These are phyloP conservation scores for Epinotia demarniana DNA, from an alignment of 2,888 invertebrate genomes.

Conservation along the genomic window DNA sequence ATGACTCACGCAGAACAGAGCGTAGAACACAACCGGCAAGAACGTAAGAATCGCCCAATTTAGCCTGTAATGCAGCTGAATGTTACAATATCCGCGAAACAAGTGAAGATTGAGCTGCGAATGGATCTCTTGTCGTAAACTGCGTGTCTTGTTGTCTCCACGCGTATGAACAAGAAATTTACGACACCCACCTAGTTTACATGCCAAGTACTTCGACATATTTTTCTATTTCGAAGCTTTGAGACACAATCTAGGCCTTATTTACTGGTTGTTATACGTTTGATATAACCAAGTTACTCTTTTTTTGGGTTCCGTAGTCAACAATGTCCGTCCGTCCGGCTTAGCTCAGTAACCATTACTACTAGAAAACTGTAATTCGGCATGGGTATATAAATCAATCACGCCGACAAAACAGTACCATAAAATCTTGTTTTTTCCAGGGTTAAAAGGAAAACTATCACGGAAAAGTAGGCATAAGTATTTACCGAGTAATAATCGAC, in stretches of 20 bases:
- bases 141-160: slow-evolving; percentile 69
- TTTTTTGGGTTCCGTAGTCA: too few species aligned
- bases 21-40: slow-evolving; percentile 62
- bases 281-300: background rate
- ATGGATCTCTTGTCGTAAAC: slow-evolving; percentile 73
- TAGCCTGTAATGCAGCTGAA: slow-evolving; percentile 77
- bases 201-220: slow-evolving; percentile 13
- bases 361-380: too few species aligned
- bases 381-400: too few species aligned
- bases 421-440: too few species aligned
- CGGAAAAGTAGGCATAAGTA: too few species aligned
- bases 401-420: too few species aligned
- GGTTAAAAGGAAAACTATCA: too few species aligned
- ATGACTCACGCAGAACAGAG: slow-evolving; percentile 54
- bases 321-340: too few species aligned
- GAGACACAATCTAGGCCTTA: background rate
- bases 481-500: too few species aligned
- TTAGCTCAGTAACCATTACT: too few species aligned
- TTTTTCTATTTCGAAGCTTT: slow-evolving; percentile 28
- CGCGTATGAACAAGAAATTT: slow-evolving; percentile 64
- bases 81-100: slow-evolving; percentile 76
- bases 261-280: slow-evolving; percentile 13
- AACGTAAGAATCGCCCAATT: slow-evolving; percentile 75
- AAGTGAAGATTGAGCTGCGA: slow-evolving; percentile 79
- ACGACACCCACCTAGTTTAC: slow-evolving; percentile 54